Percentiles rank a stretch among this genome's conserved stretches.
Evolutionary conservation across 2,797 vertebrate species (phyloP).

Genomic region (Arnoldichthys spilopterus): DNA sequence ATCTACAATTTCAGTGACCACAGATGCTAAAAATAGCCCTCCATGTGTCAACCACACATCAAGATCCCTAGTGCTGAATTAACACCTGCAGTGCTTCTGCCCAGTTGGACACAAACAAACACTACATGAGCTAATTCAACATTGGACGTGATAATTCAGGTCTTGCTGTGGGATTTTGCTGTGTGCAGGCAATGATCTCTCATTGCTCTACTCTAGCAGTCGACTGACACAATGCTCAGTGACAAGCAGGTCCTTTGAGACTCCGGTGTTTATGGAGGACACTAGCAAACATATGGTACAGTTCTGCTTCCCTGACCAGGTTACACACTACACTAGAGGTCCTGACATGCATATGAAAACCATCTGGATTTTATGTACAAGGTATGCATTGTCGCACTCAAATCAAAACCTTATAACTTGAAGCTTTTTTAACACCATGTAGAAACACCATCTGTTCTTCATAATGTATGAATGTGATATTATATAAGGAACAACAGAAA

Average conservation of each 20-base stretch:
- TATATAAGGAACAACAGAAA: not conserved
- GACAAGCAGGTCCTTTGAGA: constrained; percentile 32
- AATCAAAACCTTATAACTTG: not conserved
- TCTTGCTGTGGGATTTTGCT: constrained; percentile 1
- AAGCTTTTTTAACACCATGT: not conserved
- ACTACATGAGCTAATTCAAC: not conserved
- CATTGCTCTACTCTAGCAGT: constrained; percentile 1
- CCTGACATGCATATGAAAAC: constrained; percentile 31
- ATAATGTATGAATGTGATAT: not conserved
- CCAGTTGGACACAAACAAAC: not conserved
- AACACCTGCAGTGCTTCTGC: not conserved
- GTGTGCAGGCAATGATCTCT: not conserved
- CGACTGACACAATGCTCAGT: constrained; percentile 17
- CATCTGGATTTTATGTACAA: constrained; percentile 4
- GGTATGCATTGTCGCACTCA: not conserved
- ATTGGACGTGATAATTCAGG: not conserved
- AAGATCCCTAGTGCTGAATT: not conserved
- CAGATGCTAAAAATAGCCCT: constrained; percentile 20
- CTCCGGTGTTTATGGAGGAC: constrained; percentile 10
- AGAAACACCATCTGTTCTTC: not conserved
- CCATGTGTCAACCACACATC: not conserved
- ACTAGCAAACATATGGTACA: constrained; percentile 31
- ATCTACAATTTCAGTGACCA: not conserved
- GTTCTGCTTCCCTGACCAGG: constrained; percentile 27
- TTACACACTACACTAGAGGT: constrained; percentile 15